A percentile compares a stretch with the other conserved stretches of the same genome.
phyloP scores from a whole-genome alignment of 2,113 vertebrate species.

The Empidonax alnorum region DNA sequence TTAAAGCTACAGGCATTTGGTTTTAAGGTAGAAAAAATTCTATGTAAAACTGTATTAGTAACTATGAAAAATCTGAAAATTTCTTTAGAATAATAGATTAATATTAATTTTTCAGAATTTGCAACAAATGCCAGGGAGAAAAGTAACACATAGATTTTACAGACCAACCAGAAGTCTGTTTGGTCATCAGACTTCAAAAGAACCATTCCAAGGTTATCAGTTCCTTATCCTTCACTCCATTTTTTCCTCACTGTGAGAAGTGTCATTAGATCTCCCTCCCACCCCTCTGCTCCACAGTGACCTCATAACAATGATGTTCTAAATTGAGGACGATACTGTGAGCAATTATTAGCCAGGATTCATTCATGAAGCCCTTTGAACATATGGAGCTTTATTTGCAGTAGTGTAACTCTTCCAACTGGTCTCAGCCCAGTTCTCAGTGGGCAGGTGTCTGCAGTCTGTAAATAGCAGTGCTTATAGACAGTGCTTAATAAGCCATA shows the following conservation, averaged over 20 bases:
- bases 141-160: not conserved
- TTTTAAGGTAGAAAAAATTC: not conserved
- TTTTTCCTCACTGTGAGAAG: not conserved
- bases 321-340: not conserved
- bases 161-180: not conserved
- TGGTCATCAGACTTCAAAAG: not conserved
- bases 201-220: not conserved
- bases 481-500: not conserved
- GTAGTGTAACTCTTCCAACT: not conserved
- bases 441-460: not conserved
- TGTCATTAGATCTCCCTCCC: not conserved
- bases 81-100: not conserved
- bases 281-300: not conserved
- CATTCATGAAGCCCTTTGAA: not conserved
- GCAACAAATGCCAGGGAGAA: not conserved
- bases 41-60: not conserved
- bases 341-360: not conserved
- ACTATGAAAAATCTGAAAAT: not conserved
- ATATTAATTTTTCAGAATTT: not conserved
- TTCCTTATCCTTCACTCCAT: not conserved
- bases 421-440: not conserved
- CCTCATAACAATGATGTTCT: rapidly evolving
- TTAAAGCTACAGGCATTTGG: not conserved
- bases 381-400: not conserved
- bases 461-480: not conserved